A percentile compares a stretch with the other conserved stretches of the same genome.
phyloP scores from a whole-genome alignment of 2,113 vertebrate species.

The Raja brachyura region DNA sequence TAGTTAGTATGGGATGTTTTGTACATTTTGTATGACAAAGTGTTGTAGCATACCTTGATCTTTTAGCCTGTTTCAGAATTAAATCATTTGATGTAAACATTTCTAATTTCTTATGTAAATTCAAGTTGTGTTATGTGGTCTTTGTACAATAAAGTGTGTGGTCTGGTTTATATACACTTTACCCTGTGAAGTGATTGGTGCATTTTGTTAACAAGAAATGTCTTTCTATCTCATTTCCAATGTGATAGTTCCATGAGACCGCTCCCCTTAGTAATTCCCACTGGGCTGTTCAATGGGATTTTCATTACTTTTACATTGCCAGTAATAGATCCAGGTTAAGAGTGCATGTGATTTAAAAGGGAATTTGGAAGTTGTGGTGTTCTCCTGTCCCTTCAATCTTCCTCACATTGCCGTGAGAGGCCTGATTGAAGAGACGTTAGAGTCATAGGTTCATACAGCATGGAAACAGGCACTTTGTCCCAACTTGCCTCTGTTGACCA shows the following conservation, averaged over 20 bases:
- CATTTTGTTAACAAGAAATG: background rate
- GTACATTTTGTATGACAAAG: slow-evolving; percentile 98
- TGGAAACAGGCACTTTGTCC: too few relatives aligned
- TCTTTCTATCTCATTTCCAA: background rate
- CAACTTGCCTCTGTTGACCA: too few relatives aligned
- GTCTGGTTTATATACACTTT: slow-evolving; percentile 52
- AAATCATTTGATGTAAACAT: slow-evolving; percentile 64
- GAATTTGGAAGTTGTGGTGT: too few relatives aligned
- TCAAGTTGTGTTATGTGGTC: slow-evolving; percentile 87
- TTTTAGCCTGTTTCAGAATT: slow-evolving; percentile 74
- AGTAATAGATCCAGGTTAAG: background rate
- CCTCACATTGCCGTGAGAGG: too few relatives aligned
- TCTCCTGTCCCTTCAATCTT: too few relatives aligned
- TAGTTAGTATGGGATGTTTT: slow-evolving; percentile 92
- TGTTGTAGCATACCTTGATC: slow-evolving; percentile 82
- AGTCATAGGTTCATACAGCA: too few relatives aligned
- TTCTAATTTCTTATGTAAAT: slow-evolving; percentile 69
- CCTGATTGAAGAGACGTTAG: too few relatives aligned
- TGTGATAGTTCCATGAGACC: too few relatives aligned
- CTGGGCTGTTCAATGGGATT: too few relatives aligned
- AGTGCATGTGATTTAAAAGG: background rate
- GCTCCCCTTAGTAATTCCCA: background rate
- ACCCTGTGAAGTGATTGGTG: background rate
- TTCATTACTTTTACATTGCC: too few relatives aligned
- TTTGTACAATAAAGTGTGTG: slow-evolving; percentile 80